These are phyloP conservation scores for Anas flavirostris DNA, from an alignment of 2,797 vertebrate species.

Conservation along the genomic window DNA sequence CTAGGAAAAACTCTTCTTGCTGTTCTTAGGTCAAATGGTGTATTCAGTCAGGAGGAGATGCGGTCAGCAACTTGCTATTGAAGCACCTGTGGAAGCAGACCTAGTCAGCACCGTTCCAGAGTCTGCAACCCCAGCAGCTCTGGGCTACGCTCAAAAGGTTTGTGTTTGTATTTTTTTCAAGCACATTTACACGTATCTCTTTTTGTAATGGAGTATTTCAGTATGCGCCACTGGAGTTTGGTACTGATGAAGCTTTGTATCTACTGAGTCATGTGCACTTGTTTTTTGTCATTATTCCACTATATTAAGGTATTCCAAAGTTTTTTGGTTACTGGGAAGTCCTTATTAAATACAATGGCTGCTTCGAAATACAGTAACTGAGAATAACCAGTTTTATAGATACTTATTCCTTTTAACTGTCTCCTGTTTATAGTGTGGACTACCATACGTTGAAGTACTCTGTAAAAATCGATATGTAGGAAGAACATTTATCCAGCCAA, in stretches of 20 bases:
- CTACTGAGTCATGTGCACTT: neutral
- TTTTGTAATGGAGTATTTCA: neutral
- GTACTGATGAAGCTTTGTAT: neutral
- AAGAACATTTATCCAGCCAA: conserved; percentile 97
- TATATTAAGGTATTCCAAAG: neutral
- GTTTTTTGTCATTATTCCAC: neutral
- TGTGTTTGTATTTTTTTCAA: neutral
- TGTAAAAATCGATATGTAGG: conserved; percentile 98
- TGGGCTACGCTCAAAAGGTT: conserved; percentile 95
- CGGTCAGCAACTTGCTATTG: conserved; percentile 94
- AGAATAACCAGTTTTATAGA: neutral
- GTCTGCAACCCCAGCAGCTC: conserved; percentile 96
- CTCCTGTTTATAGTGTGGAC: conserved; percentile 83
- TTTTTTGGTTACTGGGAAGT: neutral
- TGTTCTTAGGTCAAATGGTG: conserved; percentile 94
- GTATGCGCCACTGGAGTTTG: neutral
- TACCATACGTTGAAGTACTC: conserved; percentile 94
- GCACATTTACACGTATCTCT: neutral
- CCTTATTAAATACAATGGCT: neutral
- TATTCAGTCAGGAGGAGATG: conserved; percentile 95
- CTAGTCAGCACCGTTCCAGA: conserved; percentile 98
- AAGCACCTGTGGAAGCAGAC: conserved; percentile 95
- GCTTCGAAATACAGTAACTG: neutral
- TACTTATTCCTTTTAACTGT: neutral
- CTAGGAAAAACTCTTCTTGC: conserved; percentile 4